phyloP scores from a whole-genome alignment of 2,797 vertebrate species.

The Dromococcyx pavoninus region DNA sequence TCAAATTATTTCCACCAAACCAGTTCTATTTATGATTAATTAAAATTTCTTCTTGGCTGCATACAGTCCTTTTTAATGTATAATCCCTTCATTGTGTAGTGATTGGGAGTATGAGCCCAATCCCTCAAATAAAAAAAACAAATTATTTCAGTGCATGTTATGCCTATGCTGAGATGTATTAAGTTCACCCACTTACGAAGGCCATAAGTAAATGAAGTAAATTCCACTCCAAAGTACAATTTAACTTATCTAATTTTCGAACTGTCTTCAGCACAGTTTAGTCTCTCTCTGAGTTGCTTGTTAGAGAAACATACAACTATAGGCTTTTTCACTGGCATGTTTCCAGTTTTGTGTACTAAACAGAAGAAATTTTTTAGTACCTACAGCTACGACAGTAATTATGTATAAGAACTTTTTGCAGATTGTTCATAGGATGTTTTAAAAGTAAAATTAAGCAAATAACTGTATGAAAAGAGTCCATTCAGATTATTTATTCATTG shows the following conservation, averaged over 20 bases:
- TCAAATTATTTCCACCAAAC: slow-evolving; percentile 77
- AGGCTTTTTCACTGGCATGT: not conserved
- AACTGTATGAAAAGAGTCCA: not conserved
- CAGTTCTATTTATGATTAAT: slow-evolving; percentile 80
- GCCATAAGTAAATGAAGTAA: not conserved
- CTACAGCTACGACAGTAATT: not conserved
- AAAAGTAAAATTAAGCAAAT: not conserved
- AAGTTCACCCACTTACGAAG: not conserved
- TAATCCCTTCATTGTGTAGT: slow-evolving; percentile 75
- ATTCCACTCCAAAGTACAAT: not conserved
- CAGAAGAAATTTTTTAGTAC: not conserved
- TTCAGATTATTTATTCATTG: not conserved
- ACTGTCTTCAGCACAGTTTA: not conserved
- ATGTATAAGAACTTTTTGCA: not conserved
- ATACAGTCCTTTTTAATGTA: slow-evolving; percentile 70
- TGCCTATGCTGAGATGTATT: not conserved
- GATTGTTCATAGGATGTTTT: not conserved
- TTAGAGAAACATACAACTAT: not conserved
- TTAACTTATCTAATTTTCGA: not conserved
- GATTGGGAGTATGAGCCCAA: slow-evolving; percentile 64
- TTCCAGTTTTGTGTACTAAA: not conserved
- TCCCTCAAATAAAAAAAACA: slow-evolving; percentile 54
- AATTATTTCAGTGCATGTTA: slow-evolving; percentile 1
- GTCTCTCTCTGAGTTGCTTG: not conserved
- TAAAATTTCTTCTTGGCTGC: slow-evolving; percentile 79